Percentiles rank a stretch among this genome's conserved stretches.
Conservation (phyloP, 2,113 vertebrate species). For the Hemiprocne comata region DNA sequence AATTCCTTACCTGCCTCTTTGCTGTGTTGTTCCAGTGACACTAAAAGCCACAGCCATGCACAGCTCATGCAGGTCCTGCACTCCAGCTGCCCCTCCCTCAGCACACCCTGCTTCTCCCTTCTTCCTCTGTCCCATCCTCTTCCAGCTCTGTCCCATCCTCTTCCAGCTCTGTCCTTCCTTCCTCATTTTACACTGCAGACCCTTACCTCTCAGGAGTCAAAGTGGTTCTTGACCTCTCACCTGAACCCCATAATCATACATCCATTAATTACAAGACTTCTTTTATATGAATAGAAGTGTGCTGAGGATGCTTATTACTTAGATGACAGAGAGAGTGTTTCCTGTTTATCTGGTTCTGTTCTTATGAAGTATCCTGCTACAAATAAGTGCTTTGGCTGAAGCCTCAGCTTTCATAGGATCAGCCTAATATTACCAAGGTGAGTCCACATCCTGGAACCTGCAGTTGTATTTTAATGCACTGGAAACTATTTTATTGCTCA, state of each 20-base stretch:
- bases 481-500: neutral
- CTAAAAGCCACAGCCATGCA: conserved; percentile 24
- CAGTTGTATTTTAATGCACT: neutral
- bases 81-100: neutral
- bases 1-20: neutral
- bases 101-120: neutral
- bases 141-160: neutral
- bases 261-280: neutral
- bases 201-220: neutral
- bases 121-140: neutral
- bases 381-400: conserved; percentile 1
- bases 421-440: neutral
- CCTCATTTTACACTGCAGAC: neutral
- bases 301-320: conserved; percentile 42
- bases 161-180: neutral
- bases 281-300: neutral
- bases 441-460: neutral
- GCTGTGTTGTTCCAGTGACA: neutral
- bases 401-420: conserved; percentile 5
- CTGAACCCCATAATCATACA: conserved; percentile 6
- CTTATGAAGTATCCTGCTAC: neutral
- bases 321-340: conserved; percentile 41
- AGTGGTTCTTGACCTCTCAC: neutral
- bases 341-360: conserved; percentile 49
- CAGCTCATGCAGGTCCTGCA: neutral